Evolutionary conservation across 2,888 invertebrate species (phyloP), one percentile per base, ranked within the genome.

Genomic region (Notocelia uddmanniana): DNA sequence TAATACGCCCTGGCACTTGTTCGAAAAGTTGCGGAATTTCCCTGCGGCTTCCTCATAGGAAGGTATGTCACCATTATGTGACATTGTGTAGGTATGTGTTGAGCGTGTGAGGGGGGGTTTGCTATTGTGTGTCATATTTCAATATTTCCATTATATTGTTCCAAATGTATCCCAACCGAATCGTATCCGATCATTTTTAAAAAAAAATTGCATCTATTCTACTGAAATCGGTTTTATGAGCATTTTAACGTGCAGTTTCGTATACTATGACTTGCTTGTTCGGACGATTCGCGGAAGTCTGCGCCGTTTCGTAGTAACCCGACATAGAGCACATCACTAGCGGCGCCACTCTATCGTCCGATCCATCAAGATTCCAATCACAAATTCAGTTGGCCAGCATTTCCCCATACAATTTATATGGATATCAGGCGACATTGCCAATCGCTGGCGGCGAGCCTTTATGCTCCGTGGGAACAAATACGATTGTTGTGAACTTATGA

Each of bases 361-460:
- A 85, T 88, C 85, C 81, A 88, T 89, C 89, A 87, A 87, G 89
- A 91, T 90, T 68, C 73, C 76, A 86, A 89, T 90, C 89, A 78
- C 77, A 78, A 81, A 86, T 87, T 85, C 82, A 86, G 84, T 86
- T 86, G 83, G 84, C 78, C 81, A 81, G 84, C 84, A 82, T 86
- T 85, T 86, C 83, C 81, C 80, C 78, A 78, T 79, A 80, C 81
- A 83, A 84, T 86, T 84, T 86, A 86, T 86, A 85, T 84, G 81
- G 85, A 81, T 83, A 83, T 81, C 79, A 77, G 82, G 79, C 79
- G 85, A 86, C 85, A 85, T 83, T 81, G 83, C 78, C 85, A 77
- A 86, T 73, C 72, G 73, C 73, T 62, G 69, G 74, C 75, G 73
- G 73, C 73, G 37, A 54, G 66, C 63, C 59, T 76, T 73, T 73